Conservation (phyloP, 2,113 vertebrate species). For the Craseonycteris thonglongyai region DNA sequence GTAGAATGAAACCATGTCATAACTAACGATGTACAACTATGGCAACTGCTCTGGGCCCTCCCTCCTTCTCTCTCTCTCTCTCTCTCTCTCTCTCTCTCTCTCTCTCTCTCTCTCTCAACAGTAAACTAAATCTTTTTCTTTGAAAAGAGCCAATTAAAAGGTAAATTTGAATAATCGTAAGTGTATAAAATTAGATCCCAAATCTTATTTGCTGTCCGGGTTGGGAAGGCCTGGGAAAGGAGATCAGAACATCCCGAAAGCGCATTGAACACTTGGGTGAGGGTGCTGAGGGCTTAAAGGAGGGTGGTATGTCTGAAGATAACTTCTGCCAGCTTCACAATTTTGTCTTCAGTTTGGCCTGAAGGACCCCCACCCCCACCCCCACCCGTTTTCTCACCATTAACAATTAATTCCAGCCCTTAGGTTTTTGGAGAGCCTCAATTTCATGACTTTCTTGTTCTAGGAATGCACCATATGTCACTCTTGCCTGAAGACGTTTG, state of each 20-base stretch:
- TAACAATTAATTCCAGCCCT: neutral
- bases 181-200: neutral
- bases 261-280: neutral
- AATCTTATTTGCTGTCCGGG: neutral
- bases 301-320: neutral
- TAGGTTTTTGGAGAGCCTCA: neutral
- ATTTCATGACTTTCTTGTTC: constrained; percentile 18
- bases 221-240: neutral
- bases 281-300: neutral
- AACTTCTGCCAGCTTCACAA: neutral
- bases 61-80: too few relatives aligned
- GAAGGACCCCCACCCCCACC: too few relatives aligned
- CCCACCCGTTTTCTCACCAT: neutral
- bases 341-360: neutral
- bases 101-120: too few relatives aligned
- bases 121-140: too few relatives aligned
- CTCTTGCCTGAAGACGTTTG: neutral
- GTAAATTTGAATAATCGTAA: neutral
- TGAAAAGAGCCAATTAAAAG: neutral
- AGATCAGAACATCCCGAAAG: neutral
- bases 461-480: neutral
- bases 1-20: too few relatives aligned
- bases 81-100: too few relatives aligned
- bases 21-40: too few relatives aligned
- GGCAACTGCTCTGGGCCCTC: too few relatives aligned